Base-by-base conservation (phyloP, 2,888 invertebrate genomes). In the Drosophila monieri region DNA sequence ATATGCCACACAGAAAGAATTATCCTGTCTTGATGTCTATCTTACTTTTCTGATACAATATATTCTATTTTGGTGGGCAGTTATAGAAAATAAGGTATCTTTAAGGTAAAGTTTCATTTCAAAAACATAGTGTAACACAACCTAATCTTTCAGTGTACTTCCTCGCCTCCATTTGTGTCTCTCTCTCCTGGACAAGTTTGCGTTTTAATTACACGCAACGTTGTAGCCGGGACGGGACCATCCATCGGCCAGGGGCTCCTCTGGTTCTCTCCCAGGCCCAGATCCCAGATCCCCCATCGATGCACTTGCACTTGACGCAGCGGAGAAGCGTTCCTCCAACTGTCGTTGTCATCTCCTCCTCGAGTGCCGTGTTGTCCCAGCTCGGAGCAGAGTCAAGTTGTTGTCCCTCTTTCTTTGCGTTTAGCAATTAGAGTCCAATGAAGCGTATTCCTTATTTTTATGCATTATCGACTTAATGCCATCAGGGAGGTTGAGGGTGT, bases 401-500 rank as follows among this genome's bases (percentile, higher is more conserved):
- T 46, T 65, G 55, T 54, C 69, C 49, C 67, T 64, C 30, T 59
- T 66, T 77, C 73, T 79, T 81, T 79, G 74, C 72, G 76, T 77
- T 84, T 74, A 77, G 78, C 88, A 88, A 89, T 88, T 88, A 88
- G 89, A 84, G 81, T 72, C 78, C 86, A 80, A 81, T 84, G 88
- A 85, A 84, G 87, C 88, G 79, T 88, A 76, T 80, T 85, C 78
- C 87, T 78, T 80, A 77, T 84, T 77, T 80, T 88, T 84, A 77
- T 84, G 86, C 88, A 85, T 88, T 88, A 85, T 80, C 85, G 85
- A 76, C 79, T 88, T 87, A 85, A 79, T 85, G 79, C 74, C 79
- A 88, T 88, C 60, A 12, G 39, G 47, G 6, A 60, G 61, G 60
- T 60, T 60, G 60, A 47, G 60, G 61, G 61, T 41, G 47, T 39